Conservation (phyloP, 2,113 vertebrate species). For the Elachura formosa region DNA sequence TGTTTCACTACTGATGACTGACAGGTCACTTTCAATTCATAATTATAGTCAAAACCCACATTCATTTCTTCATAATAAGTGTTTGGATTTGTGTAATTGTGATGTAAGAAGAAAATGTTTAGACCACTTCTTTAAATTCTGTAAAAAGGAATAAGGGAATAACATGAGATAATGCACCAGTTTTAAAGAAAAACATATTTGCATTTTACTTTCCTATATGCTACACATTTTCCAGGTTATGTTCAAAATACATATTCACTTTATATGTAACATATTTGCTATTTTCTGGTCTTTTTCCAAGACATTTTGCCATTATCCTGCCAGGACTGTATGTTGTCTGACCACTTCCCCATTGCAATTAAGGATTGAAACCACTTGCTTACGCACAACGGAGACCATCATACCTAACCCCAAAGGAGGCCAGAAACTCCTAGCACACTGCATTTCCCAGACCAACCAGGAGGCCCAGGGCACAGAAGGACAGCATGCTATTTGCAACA, state of each 20-base stretch:
- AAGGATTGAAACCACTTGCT: conserved; percentile 79
- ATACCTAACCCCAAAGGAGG: conserved; percentile 76
- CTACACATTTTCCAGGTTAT: neutral
- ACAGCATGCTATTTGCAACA: conserved; percentile 32
- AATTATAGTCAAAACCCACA: conserved; percentile 39
- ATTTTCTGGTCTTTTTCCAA: conserved; percentile 70
- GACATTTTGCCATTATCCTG: conserved; percentile 67
- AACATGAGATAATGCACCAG: neutral
- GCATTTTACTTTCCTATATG: neutral
- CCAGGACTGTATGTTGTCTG: conserved; percentile 73
- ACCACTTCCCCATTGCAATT: conserved; percentile 81
- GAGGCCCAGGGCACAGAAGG: conserved; percentile 53
- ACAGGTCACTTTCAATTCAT: conserved; percentile 4
- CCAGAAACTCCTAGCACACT: conserved; percentile 74
- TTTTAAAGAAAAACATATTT: neutral
- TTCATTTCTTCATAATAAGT: conserved; percentile 36
- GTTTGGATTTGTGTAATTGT: conserved; percentile 29
- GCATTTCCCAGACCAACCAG: conserved; percentile 65
- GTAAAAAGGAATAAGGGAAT: conserved; percentile 9
- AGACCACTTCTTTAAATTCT: conserved; percentile 44
- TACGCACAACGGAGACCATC: conserved; percentile 79
- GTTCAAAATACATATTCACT: conserved; percentile 51
- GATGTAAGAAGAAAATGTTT: conserved; percentile 26
- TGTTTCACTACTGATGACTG: neutral
- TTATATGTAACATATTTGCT: conserved; percentile 55